Evolutionary conservation across 2,888 invertebrate species (phyloP).

Genomic region (Allacma fusca): DNA sequence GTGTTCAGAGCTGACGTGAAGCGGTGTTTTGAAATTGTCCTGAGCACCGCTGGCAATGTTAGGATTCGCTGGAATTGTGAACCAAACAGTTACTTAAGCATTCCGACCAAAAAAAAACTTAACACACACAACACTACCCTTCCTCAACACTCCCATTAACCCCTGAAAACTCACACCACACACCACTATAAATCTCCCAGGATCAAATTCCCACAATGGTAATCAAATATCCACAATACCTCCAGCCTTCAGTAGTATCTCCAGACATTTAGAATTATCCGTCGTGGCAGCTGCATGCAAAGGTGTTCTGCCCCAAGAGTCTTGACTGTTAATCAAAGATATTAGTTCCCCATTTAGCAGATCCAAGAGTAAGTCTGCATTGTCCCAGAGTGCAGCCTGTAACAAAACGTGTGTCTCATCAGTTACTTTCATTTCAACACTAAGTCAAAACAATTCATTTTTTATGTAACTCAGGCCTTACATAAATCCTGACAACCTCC

Average conservation of each 20-base stretch:
- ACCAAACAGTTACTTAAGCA: background rate
- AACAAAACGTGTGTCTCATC: conserved; percentile 50
- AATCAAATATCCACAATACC: no score
- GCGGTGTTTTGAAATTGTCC: conserved; percentile 71
- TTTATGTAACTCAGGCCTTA: no score
- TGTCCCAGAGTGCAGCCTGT: conserved; percentile 87
- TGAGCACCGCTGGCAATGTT: conserved; percentile 72
- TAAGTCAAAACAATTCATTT: no score
- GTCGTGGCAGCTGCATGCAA: conserved; percentile 84
- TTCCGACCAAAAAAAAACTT: no score
- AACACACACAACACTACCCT: background rate
- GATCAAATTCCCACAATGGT: no score
- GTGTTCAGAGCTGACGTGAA: conserved; percentile 82
- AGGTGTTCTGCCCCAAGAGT: conserved; percentile 78
- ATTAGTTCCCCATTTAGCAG: conserved; percentile 75
- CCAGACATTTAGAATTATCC: conserved; percentile 78
- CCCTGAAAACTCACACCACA: no score
- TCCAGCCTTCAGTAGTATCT: conserved; percentile 75
- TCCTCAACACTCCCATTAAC: no score
- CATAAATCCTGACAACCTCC: no score
- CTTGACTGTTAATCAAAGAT: conserved; percentile 73
- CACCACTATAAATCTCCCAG: no score
- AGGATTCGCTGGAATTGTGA: conserved; percentile 69
- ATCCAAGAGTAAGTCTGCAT: conserved; percentile 83
- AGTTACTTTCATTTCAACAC: no score